Conservation (phyloP, 1,140 invertebrate genomes). For the Macrobrachium nipponense region DNA sequence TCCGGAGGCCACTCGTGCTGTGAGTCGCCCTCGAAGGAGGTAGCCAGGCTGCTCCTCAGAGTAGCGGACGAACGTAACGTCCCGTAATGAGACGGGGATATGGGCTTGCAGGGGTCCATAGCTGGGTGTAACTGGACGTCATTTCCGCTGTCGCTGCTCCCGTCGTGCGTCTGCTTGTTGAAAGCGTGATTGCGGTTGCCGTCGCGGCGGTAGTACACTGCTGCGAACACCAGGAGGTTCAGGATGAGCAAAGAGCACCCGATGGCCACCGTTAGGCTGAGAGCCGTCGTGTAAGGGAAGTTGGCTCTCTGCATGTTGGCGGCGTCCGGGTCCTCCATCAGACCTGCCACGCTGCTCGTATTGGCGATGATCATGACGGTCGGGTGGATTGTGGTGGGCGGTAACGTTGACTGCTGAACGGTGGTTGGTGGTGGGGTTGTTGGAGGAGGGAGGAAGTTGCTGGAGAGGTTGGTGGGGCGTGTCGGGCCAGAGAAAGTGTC, state of each 20-base stretch:
- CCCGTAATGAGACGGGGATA: slow-evolving; percentile 61
- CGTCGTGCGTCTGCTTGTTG: slow-evolving; percentile 39
- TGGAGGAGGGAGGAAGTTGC: slow-evolving; percentile 51
- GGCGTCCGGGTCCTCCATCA: slow-evolving; percentile 18
- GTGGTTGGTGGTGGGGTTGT: slow-evolving; percentile 66
- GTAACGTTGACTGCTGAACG: slow-evolving; percentile 56
- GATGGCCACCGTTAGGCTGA: slow-evolving; percentile 93
- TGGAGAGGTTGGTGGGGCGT: slow-evolving; percentile 52
- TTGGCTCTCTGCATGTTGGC: slow-evolving; percentile 20
- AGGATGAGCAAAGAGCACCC: slow-evolving; percentile 89
- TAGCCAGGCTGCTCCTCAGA: slow-evolving; percentile 60
- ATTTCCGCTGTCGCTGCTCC: slow-evolving; percentile 60
- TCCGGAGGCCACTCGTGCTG: slow-evolving; percentile 63
- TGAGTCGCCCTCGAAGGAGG: slow-evolving; percentile 58
- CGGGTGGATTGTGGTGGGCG: slow-evolving; percentile 73
- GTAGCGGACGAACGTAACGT: slow-evolving; percentile 62
- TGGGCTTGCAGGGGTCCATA: slow-evolving; percentile 40
- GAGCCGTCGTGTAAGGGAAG: slow-evolving; percentile 82
- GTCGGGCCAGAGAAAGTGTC: slow-evolving; percentile 62
- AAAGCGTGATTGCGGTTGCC: slow-evolving; percentile 18
- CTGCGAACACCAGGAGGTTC: slow-evolving; percentile 93
- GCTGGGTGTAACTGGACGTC: slow-evolving; percentile 64
- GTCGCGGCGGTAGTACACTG: slow-evolving; percentile 79
- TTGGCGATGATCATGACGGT: slow-evolving; percentile 49
- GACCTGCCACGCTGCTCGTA: slow-evolving; percentile 36